phyloP scores from a whole-genome alignment of 2,888 invertebrate genomes.

The Allacma fusca region DNA sequence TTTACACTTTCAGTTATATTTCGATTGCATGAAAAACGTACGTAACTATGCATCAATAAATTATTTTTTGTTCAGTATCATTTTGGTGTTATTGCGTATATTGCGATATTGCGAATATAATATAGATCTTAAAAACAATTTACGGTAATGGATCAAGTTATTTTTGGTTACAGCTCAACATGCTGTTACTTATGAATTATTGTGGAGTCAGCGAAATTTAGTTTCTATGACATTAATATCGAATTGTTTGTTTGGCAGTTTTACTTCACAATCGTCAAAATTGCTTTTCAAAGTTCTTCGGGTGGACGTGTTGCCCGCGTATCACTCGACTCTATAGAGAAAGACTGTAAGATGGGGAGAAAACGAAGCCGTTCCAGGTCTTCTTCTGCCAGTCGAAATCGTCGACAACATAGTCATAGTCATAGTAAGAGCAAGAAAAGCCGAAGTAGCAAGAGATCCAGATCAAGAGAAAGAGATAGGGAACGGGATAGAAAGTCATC shows the following conservation, averaged over 20 bases:
- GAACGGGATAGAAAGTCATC: constrained; percentile 72
- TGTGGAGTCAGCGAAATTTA: not conserved
- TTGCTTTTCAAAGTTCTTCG: constrained; percentile 24
- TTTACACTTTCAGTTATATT: too few species aligned
- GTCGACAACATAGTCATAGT: constrained; percentile 49
- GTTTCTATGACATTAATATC: not conserved
- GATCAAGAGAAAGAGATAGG: constrained; percentile 79
- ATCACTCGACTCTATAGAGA: constrained; percentile 25
- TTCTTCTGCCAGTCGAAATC: constrained; percentile 52
- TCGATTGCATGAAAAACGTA: too few species aligned
- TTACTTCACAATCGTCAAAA: constrained; percentile 10
- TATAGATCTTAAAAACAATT: too few species aligned
- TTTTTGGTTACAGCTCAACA: not conserved
- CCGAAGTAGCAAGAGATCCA: constrained; percentile 75
- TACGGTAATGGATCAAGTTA: too few species aligned
- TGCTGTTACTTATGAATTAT: too few species aligned
- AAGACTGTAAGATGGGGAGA: constrained; percentile 43
- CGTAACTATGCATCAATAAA: too few species aligned
- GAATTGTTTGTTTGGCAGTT: not conserved
- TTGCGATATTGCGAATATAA: too few species aligned
- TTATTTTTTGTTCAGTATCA: too few species aligned
- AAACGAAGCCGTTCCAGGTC: constrained; percentile 57
- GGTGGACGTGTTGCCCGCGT: constrained; percentile 36
- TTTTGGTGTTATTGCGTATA: too few species aligned
- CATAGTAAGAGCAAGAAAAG: constrained; percentile 57